phyloP scores from a whole-genome alignment of 2,113 vertebrate species.

The Struthio camelus region DNA sequence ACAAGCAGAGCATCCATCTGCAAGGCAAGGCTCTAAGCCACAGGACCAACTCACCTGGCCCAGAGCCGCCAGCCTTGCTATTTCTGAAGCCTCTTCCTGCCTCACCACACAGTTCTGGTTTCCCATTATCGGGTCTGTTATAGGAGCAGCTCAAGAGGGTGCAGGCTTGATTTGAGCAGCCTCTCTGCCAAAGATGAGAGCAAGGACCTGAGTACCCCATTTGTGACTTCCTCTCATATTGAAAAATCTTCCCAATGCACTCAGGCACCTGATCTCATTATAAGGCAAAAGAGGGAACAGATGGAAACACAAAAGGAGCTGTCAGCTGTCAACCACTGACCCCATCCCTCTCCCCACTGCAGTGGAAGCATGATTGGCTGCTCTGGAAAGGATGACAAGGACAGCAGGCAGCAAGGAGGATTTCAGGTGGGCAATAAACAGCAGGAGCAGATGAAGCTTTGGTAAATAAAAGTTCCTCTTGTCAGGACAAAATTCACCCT shows the following conservation, averaged over 20 bases:
- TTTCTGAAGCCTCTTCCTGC: neutral
- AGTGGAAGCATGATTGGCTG: neutral
- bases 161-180: constrained; percentile 12
- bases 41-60: neutral
- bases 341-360: neutral
- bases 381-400: constrained; percentile 18
- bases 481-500: neutral
- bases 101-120: neutral
- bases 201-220: neutral
- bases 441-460: neutral
- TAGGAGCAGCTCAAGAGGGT: neutral
- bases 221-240: constrained; percentile 32
- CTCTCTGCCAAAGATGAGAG: constrained; percentile 22
- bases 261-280: constrained; percentile 64
- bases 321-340: constrained; percentile 37
- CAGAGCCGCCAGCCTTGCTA: neutral
- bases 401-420: neutral
- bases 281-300: constrained; percentile 54
- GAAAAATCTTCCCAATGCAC: constrained; percentile 13
- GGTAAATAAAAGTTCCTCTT: neutral
- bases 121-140: neutral
- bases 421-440: constrained; percentile 11
- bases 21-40: neutral
- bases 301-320: constrained; percentile 61
- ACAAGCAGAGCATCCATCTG: neutral